Conservation (phyloP, 2,888 invertebrate genomes). For the Tachystola acroxantha region DNA sequence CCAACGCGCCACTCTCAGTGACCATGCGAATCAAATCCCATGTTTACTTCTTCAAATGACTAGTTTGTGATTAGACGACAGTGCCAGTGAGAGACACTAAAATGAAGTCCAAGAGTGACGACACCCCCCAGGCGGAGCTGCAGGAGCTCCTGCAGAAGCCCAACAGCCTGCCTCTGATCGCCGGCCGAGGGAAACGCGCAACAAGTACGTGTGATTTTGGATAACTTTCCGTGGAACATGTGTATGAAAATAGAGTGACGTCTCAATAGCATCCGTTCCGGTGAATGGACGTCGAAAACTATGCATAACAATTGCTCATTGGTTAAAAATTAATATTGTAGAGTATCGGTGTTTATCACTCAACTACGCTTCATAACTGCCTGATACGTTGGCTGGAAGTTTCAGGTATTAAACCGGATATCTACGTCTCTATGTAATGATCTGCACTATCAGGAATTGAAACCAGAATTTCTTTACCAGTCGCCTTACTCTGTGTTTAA, state of each 20-base stretch:
- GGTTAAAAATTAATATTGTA: conserved; percentile 29
- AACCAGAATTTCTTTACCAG: too few species aligned
- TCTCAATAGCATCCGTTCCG: conserved; percentile 56
- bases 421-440: too few species aligned
- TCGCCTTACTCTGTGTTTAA: too few species aligned
- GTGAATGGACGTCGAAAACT: conserved; percentile 41
- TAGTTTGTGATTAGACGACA: conserved; percentile 14
- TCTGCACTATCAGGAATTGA: too few species aligned
- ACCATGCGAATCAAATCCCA: conserved; percentile 9
- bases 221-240: conserved; percentile 25
- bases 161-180: conserved; percentile 35
- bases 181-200: conserved; percentile 40
- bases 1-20: conserved; percentile 16
- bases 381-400: too few species aligned
- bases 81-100: conserved; percentile 37
- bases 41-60: conserved; percentile 13
- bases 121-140: conserved; percentile 52
- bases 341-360: background rate
- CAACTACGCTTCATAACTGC: too few species aligned
- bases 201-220: conserved; percentile 54
- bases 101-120: conserved; percentile 51
- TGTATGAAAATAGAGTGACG: conserved; percentile 35
- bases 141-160: conserved; percentile 64
- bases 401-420: too few species aligned
- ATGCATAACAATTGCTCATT: conserved; percentile 29